Base-by-base conservation (phyloP, 2,797 vertebrate genomes). In the Hippocampus kuda region DNA sequence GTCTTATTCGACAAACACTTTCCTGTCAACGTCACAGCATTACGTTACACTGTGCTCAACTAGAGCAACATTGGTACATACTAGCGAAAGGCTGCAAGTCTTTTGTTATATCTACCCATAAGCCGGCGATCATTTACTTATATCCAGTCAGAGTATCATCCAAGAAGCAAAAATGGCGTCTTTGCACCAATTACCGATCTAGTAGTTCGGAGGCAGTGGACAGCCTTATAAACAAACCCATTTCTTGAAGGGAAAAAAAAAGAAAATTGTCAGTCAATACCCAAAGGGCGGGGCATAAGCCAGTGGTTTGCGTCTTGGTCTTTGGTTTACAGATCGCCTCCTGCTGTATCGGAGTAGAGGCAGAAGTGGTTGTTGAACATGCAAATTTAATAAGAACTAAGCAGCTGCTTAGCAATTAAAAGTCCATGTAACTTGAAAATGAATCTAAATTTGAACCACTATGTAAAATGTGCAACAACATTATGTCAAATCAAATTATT, bases 241-340 rank as follows among this genome's bases (percentile, higher is more conserved):
- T 34, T 53, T 75, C 38, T 22, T 70, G 18, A 66, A 73, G 75
- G 12, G 77, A 73, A 84, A 49, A 49, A 49, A 49, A 1, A 81
- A 78, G 73, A 76, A 15, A 78, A 75, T 84, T 78, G 49, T 53
- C 27, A 70, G 70, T 72, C 68, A 67, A 49, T 77, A 80, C 68
- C 77, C 78, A 73, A 81, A 79, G 82, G 86, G 84, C 79, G 85
- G 85, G 82, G 81, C 82, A 42, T 13, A 7, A 41, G 20, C 22
- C 41, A 5, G 30, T 15, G 22, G 20, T n/a, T 18, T 67, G 22
- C n/a, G 41, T 67, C 66, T 67, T 41, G 53, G 26, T 54, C 53
- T 41, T 24, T 56, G 51, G 11, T 67, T 42, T 26, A 5, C 42
- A 44, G 20, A 46, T 46, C n/a, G 41, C 41, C 62, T 13, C n/a